A percentile compares a stretch with the other conserved stretches of the same genome.
These are phyloP conservation scores for Epinotia demarniana DNA, from an alignment of 2,888 invertebrate genomes.

Conservation along the genomic window DNA sequence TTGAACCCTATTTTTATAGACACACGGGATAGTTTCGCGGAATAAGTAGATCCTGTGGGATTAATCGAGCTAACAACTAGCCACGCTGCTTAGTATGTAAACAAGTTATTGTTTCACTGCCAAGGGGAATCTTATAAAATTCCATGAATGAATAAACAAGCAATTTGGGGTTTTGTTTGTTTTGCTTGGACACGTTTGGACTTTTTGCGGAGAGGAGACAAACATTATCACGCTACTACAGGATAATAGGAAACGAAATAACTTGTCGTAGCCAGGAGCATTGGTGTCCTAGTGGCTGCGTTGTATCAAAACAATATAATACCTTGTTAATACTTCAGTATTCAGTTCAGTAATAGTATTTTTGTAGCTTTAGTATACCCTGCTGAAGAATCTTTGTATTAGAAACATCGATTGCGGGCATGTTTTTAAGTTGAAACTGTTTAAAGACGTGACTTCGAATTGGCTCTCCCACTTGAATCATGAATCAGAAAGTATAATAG, in stretches of 20 bases:
- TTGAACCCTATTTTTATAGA: slow-evolving; percentile 25
- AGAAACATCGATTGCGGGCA: not conserved
- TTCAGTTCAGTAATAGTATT: not conserved
- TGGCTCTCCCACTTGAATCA: no score
- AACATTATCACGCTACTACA: not conserved
- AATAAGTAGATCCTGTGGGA: slow-evolving; percentile 29
- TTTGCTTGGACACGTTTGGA: slow-evolving; percentile 55
- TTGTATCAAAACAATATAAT: not conserved
- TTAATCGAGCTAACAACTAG: slow-evolving; percentile 41
- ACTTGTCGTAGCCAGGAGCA: not conserved
- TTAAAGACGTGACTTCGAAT: no score
- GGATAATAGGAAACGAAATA: not conserved
- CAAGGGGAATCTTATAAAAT: slow-evolving; percentile 59
- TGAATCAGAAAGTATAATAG: no score
- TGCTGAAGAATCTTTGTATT: not conserved
- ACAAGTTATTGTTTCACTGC: slow-evolving; percentile 57
- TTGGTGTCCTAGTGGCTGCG: not conserved
- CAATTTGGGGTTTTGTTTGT: slow-evolving; percentile 56
- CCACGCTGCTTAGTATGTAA: slow-evolving; percentile 49
- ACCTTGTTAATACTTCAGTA: not conserved
- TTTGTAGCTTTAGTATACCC: not conserved
- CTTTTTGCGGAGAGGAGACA: slow-evolving; percentile 17
- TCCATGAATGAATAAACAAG: slow-evolving; percentile 62
- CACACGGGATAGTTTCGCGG: slow-evolving; percentile 15
- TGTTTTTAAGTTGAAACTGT: not conserved